Evolutionary conservation across 1,140 invertebrate genomes (phyloP).

Genomic region (Drosophila sechellia): DNA sequence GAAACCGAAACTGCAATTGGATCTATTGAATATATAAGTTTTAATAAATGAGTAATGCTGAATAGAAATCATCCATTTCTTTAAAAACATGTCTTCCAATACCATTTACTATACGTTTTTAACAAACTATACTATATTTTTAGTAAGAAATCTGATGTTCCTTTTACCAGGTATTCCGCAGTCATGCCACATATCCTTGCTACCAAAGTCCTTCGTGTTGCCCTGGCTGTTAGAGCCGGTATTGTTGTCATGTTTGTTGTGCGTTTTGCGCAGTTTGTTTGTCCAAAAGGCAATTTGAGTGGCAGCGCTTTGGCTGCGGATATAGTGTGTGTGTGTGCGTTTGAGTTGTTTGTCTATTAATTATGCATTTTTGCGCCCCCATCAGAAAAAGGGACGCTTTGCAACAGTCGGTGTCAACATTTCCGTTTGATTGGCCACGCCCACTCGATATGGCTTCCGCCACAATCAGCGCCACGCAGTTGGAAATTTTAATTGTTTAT

Average conservation of each 20-base stretch:
- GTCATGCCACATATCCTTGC: neutral
- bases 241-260: conserved; percentile 33
- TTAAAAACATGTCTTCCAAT: too few relatives aligned
- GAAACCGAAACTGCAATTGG: too few relatives aligned
- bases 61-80: too few relatives aligned
- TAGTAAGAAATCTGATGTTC: too few relatives aligned
- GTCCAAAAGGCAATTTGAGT: conserved; percentile 47
- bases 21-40: too few relatives aligned
- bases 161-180: neutral
- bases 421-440: conserved; percentile 56
- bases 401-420: conserved; percentile 28
- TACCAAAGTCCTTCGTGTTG: conserved; percentile 24
- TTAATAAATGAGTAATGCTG: too few relatives aligned
- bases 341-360: conserved; percentile 67
- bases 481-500: conserved; percentile 77
- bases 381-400: conserved; percentile 6
- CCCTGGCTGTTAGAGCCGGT: conserved; percentile 27
- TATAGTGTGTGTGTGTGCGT: conserved; percentile 4
- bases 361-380: conserved; percentile 58
- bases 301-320: conserved; percentile 21
- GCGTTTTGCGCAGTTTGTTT: conserved; percentile 38
- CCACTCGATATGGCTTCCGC: conserved; percentile 39
- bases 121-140: too few relatives aligned
- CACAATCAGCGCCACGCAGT: conserved; percentile 46
- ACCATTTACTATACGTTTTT: too few relatives aligned